A percentile compares a stretch with the other conserved stretches of the same genome.
phyloP scores from a whole-genome alignment of 2,797 vertebrate species.

The Channa striata region DNA sequence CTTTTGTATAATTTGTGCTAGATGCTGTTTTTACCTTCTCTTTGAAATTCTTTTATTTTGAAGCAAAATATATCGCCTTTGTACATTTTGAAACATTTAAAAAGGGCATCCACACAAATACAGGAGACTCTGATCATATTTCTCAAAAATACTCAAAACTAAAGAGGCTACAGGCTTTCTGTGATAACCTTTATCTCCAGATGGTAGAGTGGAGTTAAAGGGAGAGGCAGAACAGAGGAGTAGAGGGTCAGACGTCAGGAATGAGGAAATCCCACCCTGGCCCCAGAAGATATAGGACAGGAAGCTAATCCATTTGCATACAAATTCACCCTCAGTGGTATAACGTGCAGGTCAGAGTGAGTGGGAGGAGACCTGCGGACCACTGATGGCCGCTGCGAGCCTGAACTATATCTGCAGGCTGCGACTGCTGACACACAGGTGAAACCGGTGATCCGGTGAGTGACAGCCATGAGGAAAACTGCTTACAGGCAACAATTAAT shows the following conservation, averaged over 20 bases:
- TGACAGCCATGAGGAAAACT: neutral
- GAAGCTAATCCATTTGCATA: conserved; percentile 72
- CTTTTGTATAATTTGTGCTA: neutral
- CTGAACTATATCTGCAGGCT: conserved; percentile 70
- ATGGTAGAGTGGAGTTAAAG: conserved; percentile 64
- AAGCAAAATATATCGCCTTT: too few relatives aligned
- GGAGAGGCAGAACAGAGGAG: conserved; percentile 52
- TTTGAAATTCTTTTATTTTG: conserved; percentile 10
- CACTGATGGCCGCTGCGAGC: conserved; percentile 63
- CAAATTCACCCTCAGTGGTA: conserved; percentile 52
- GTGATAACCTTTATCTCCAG: conserved; percentile 70
- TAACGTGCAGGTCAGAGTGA: conserved; percentile 47
- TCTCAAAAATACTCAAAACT: conserved; percentile 30
- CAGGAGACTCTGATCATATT: conserved; percentile 32
- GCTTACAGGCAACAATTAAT: neutral
- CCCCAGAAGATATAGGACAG: conserved; percentile 68
- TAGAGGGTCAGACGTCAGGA: conserved; percentile 65
- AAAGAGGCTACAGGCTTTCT: conserved; percentile 31
- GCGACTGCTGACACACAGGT: neutral
- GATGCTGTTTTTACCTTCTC: neutral
- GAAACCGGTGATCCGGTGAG: neutral
- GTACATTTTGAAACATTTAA: too few relatives aligned
- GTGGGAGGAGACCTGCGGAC: conserved; percentile 60
- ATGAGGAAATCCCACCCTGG: conserved; percentile 82
- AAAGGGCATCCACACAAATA: neutral